phyloP scores from a whole-genome alignment of 92 coral and sea anemone species.

The Pocillopora meandrina region DNA sequence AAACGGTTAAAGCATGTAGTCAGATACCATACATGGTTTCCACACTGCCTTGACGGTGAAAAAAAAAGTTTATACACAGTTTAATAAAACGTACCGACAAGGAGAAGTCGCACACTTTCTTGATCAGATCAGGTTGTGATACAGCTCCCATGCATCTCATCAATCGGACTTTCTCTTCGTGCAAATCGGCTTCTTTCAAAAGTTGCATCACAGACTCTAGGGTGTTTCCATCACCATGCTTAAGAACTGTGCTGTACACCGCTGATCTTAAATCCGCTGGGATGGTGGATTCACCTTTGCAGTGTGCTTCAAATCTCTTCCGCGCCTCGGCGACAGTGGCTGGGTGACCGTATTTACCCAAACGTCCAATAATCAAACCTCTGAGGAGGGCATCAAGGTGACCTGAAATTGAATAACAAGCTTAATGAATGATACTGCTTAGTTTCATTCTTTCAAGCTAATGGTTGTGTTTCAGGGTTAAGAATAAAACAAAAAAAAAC shows the following conservation, averaged over 20 bases:
- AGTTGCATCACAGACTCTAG: conserved; percentile 82
- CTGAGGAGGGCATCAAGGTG: conserved; percentile 92
- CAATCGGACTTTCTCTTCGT: conserved; percentile 88
- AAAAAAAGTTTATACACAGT: background rate
- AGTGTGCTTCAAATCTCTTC: conserved; percentile 87
- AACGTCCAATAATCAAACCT: conserved; percentile 81
- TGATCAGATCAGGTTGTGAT: conserved; percentile 83
- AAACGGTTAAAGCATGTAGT: too few relatives aligned
- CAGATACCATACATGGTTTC: too few relatives aligned
- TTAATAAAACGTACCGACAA: conserved; percentile 72
- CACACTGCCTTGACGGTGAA: too few relatives aligned
- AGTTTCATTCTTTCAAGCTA: too few relatives aligned
- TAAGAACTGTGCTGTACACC: conserved; percentile 88
- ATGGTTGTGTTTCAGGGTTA: too few relatives aligned
- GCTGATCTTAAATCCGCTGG: conserved; percentile 95
- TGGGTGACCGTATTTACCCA: conserved; percentile 85
- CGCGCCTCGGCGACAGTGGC: conserved; percentile 82
- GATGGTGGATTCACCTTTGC: conserved; percentile 74
- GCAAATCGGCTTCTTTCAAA: conserved; percentile 90
- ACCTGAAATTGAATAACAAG: conserved; percentile 45
- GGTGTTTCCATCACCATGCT: conserved; percentile 73
- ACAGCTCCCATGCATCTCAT: conserved; percentile 97
- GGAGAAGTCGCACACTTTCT: conserved; percentile 85
- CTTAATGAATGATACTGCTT: too few relatives aligned
- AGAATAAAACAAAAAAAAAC: too few relatives aligned